A percentile compares a stretch with the other conserved stretches of the same genome.
Evolutionary conservation across 1,140 invertebrate species (phyloP).

Genomic region (Drosophila parabipectinata): DNA sequence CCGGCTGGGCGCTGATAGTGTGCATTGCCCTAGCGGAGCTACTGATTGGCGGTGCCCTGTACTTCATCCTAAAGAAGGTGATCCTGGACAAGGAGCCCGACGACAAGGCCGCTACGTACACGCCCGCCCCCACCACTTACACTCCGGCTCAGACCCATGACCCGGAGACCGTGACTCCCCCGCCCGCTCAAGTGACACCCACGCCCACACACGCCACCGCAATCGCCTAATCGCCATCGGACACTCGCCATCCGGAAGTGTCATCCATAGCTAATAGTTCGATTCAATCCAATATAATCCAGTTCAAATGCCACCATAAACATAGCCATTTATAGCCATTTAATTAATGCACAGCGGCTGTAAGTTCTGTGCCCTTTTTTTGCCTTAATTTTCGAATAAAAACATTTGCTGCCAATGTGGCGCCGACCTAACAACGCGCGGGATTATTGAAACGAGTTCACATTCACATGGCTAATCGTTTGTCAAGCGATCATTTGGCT

Average conservation of each 20-base stretch:
- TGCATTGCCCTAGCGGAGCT: slow-evolving; percentile 88
- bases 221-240: slow-evolving; percentile 33
- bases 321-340: slow-evolving; percentile 5
- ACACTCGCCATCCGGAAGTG: slow-evolving; percentile 14
- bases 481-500: slow-evolving; percentile 19
- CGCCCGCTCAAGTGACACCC: slow-evolving; percentile 49
- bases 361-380: slow-evolving; percentile 47
- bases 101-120: slow-evolving; percentile 68
- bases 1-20: slow-evolving; percentile 89
- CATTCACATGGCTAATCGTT: slow-evolving; percentile 24
- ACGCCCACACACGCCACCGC: slow-evolving; percentile 60
- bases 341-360: not conserved
- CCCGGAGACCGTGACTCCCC: slow-evolving; percentile 32
- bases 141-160: slow-evolving; percentile 25
- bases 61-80: slow-evolving; percentile 88
- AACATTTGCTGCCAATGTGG: slow-evolving; percentile 47
- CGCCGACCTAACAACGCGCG: slow-evolving; percentile 20
- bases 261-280: slow-evolving; percentile 4
- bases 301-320: slow-evolving; percentile 2
- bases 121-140: slow-evolving; percentile 52
- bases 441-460: slow-evolving; percentile 25
- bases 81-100: slow-evolving; percentile 85
- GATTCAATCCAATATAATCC: slow-evolving; percentile 1
- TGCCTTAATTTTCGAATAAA: slow-evolving; percentile 62
- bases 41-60: slow-evolving; percentile 87